Percentiles rank a stretch among this genome's conserved stretches.
Evolutionary conservation across 2,113 vertebrate genomes (phyloP).

Genomic region (Elephas maximus): DNA sequence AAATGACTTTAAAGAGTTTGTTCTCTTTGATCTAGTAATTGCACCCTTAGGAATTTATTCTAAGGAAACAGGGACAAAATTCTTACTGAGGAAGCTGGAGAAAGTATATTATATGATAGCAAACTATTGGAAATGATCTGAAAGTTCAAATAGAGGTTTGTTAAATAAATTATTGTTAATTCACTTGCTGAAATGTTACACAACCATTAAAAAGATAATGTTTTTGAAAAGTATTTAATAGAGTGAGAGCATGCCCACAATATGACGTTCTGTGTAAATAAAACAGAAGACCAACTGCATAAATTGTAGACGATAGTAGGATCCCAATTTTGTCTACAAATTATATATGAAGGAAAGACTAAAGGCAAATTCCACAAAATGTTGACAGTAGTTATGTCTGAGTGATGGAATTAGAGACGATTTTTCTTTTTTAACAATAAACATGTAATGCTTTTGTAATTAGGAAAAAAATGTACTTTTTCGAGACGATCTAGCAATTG

Average conservation of each 20-base stretch:
- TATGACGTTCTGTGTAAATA: slow-evolving; percentile 39
- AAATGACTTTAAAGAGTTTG: neutral
- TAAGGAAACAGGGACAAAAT: slow-evolving; percentile 50
- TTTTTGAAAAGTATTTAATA: slow-evolving; percentile 48
- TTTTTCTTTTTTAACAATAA: slow-evolving; percentile 46
- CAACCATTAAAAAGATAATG: slow-evolving; percentile 38
- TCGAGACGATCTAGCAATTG: slow-evolving; percentile 9
- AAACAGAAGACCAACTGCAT: slow-evolving; percentile 27
- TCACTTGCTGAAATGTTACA: slow-evolving; percentile 35
- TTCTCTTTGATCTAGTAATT: neutral
- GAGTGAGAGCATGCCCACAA: neutral
- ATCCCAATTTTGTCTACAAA: slow-evolving; percentile 45
- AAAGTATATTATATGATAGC: neutral
- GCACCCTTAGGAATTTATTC: neutral
- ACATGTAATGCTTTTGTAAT: neutral
- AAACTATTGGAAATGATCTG: neutral
- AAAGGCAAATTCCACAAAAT: slow-evolving; percentile 58
- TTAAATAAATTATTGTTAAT: slow-evolving; percentile 25
- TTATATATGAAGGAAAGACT: slow-evolving; percentile 55
- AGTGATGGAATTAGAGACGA: slow-evolving; percentile 18
- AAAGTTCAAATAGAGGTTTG: neutral
- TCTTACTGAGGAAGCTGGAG: neutral
- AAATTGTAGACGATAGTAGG: slow-evolving; percentile 29
- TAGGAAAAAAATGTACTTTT: neutral
- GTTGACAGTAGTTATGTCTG: slow-evolving; percentile 17